Conservation (phyloP, 30 jellyfish, hydroid and myxozoan genomes). For the Turritopsis rubra region DNA sequence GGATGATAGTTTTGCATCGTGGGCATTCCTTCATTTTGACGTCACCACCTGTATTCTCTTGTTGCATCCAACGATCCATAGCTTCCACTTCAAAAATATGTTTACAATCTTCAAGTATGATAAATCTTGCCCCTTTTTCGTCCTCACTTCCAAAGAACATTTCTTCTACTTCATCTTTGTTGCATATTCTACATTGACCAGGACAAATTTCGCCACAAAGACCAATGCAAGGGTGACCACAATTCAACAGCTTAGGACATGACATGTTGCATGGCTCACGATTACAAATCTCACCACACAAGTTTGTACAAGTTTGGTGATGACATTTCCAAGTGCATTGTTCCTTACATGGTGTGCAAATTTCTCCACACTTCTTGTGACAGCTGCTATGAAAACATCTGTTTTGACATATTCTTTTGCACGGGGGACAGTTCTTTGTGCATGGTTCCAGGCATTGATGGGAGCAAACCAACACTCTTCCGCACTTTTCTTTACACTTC, state of each 20-base stretch:
- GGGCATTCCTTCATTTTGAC: constrained; percentile 15
- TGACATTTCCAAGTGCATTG: constrained; percentile 34
- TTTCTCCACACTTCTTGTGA: constrained; percentile 35
- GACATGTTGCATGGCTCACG: constrained; percentile 60
- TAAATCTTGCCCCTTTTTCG: constrained; percentile 55
- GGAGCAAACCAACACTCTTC: constrained; percentile 31
- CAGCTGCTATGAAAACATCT: constrained; percentile 38
- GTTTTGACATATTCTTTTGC: constrained; percentile 24
- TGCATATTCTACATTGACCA: constrained; percentile 32
- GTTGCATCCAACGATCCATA: constrained; percentile 54
- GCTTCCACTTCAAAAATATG: constrained; percentile 57
- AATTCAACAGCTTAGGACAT: constrained; percentile 19
- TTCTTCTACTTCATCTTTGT: constrained; percentile 61
- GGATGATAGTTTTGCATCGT: constrained; percentile 18
- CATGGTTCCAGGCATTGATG: constrained; percentile 50
- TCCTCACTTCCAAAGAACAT: constrained; percentile 72
- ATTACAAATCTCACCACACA: constrained; percentile 42
- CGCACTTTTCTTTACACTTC: constrained; percentile 35
- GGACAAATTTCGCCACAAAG: constrained; percentile 65
- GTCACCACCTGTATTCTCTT: not conserved
- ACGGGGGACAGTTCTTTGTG: constrained; percentile 52
- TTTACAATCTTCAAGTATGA: constrained; percentile 48
- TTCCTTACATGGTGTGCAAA: constrained; percentile 37
- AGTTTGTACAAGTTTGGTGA: constrained; percentile 32
- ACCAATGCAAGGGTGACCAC: constrained; percentile 57